Base-by-base conservation (phyloP, 2,888 invertebrate genomes). In the Drosophila quinaria region DNA sequence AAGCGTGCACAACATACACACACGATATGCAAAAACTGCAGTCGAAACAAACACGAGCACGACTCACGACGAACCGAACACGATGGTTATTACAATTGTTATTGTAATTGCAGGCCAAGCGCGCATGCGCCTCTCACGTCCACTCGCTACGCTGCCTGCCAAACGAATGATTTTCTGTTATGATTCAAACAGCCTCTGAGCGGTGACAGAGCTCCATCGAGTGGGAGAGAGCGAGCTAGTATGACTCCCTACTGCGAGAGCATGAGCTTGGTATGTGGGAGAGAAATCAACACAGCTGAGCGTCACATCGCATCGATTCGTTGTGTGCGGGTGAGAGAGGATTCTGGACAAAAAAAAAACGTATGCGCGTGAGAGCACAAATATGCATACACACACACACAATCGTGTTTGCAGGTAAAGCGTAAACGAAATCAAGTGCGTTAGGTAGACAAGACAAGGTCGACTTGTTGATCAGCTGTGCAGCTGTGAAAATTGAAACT, bases 81-180 rank as follows among this genome's bases (percentile, higher is more conserved):
- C 39, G 31, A 67, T 46, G 56, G 35, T 65, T 41, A 37, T 68
- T 76, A 58, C 68, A 56, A 68, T 56, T 62, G 42, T 50, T 63
- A 52, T 75, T 51, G 56, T 55, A 65, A 50, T 52, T 58, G 65
- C 77, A 64, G 71, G 70, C 71, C 73, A 64, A 86, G 87, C 89
- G 89, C 89, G 87, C 89, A 84, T 75, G 87, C 89, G 89, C 78
- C 72, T 72, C 74, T 75, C 81, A 89, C 85, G 85, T 89, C 75
- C 41, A 69, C 58, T 71, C 70, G 75, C 78, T 84, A 68, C 81
- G 78, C 76, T 70, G 77, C 72, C 87, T 74, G 78, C 71, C 60
- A 51, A 81, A 77, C 82, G 77, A 88, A 86, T 86, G 81, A 79
- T 44, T 70, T 70, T 31, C 52, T 66, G 69, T 59, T 70, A 55